Base-by-base conservation (phyloP, 2,797 vertebrate genomes). In the Sternotherus odoratus region DNA sequence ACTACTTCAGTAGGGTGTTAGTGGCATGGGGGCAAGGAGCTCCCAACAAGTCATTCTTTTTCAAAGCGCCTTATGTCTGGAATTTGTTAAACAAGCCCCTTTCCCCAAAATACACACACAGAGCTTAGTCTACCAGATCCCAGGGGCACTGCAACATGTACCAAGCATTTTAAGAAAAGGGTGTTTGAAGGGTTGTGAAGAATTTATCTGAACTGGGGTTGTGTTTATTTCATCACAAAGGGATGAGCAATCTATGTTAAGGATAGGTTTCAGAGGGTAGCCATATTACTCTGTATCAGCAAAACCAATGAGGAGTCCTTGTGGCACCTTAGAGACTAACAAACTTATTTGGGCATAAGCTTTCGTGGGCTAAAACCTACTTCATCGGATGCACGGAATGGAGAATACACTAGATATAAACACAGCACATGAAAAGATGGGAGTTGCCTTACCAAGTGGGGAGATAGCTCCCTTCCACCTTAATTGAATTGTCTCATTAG, bases 11-110 rank as follows among this genome's bases (percentile, higher is more conserved):
- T 48, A 39, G 63, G 63, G 63, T 19, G 63, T 24, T 39, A 39
- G 72, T 48, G 24, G 7, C 15, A 16, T 30, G 13, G 24, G 26
- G 23, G 74, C n/a, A 33, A 86, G 48, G 46, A 94, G 48, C 82
- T 89, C 82, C 77, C 39, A 56, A 11, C 13, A 48, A 28, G 1
- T 28, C 12, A 2, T n/a, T 36, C 72, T 87, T 30, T 72, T 48
- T n/a, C 33, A 43, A 84, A 57, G 56, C 60, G 5, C 43, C 24
- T 79, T 17, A 8, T 30, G 39, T 69, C 49, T n/a, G 9, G 33
- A 54, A 17, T 53, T 84, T 90, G 74, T 87, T n/a, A 93, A 94
- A 66, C 21, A 48, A 72, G 19, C 26, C 77, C 83, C 77, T 89
- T 26, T 30, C 0, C 0, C 21, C 83, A 69, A 11, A 6, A 8